Evolutionary conservation across 1,140 invertebrate genomes (phyloP).

Genomic region (Muscidifurax raptorellus): DNA sequence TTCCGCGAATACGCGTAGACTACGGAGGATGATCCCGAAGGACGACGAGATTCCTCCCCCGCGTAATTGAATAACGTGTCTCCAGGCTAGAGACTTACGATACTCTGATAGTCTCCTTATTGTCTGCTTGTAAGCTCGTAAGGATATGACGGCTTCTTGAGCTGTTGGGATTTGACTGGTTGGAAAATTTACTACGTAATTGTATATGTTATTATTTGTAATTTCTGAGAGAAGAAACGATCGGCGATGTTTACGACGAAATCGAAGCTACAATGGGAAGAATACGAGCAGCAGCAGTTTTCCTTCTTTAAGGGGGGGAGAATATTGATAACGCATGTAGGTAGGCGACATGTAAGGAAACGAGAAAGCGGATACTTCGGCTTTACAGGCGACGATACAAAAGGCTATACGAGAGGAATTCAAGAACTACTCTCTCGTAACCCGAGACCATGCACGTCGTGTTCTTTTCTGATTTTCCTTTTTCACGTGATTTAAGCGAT

Average conservation of each 20-base stretch:
- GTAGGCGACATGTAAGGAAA: background rate
- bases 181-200: too few relatives aligned
- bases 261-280: background rate
- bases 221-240: too few relatives aligned
- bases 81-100: background rate
- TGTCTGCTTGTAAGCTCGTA: background rate
- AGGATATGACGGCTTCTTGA: background rate
- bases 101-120: slow-evolving; percentile 19
- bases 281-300: background rate
- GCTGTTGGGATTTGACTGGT: too few relatives aligned
- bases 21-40: background rate
- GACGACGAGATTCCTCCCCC: background rate
- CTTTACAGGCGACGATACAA: background rate
- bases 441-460: background rate
- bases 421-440: background rate
- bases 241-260: background rate
- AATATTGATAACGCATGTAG: background rate
- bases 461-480: background rate
- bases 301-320: background rate
- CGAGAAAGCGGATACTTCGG: background rate
- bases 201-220: too few relatives aligned
- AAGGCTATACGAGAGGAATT: background rate
- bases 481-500: background rate
- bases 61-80: slow-evolving; percentile 35
- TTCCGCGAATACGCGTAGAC: background rate